Evolutionary conservation across 2,888 invertebrate genomes (phyloP).

Genomic region (Epiperipatus broadwayi): DNA sequence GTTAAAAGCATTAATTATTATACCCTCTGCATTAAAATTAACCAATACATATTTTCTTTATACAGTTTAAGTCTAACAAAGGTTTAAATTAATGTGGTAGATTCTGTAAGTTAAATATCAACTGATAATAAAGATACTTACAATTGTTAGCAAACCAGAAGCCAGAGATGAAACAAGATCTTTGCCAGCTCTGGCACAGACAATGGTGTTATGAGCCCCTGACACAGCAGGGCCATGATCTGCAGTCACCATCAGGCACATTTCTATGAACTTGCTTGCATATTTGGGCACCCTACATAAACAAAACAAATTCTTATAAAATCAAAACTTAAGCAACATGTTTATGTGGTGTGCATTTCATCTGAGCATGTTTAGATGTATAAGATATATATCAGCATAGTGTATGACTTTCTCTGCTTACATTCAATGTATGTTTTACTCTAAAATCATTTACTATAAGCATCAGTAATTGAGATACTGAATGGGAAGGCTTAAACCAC

Average conservation of each 20-base stretch:
- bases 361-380: too few relatives aligned
- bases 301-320: too few relatives aligned
- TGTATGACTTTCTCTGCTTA: too few relatives aligned
- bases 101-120: constrained; percentile 1
- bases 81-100: constrained; percentile 1
- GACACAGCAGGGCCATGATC: constrained; percentile 98
- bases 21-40: too few relatives aligned
- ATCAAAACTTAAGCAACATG: not conserved
- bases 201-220: constrained; percentile 95
- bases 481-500: too few relatives aligned
- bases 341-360: too few relatives aligned
- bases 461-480: too few relatives aligned
- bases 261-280: constrained; percentile 92
- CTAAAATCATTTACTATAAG: too few relatives aligned
- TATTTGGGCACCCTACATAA: constrained; percentile 66
- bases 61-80: not conserved
- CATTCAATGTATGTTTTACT: too few relatives aligned
- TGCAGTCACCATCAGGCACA: constrained; percentile 94
- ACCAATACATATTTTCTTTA: constrained; percentile 1
- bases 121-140: constrained; percentile 34
- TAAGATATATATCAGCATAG: too few relatives aligned
- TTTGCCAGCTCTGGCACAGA: constrained; percentile 89
- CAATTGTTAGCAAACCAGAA: constrained; percentile 87
- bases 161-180: constrained; percentile 88
- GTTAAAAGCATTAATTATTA: too few relatives aligned